Conservation (phyloP, 2,113 vertebrate species). For the Cranoglanis bouderius region DNA sequence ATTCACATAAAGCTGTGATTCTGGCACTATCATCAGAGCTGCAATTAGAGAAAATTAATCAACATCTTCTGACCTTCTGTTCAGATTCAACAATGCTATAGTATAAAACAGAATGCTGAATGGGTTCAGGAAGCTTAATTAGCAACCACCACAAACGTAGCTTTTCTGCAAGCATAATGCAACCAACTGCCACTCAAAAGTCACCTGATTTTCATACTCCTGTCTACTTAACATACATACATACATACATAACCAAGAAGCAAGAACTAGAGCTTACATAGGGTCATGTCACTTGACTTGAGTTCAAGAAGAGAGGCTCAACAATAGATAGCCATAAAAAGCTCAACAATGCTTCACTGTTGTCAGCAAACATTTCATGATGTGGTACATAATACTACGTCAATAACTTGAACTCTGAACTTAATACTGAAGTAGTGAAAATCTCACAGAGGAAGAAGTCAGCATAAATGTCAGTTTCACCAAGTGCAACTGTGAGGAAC, state of each 20-base stretch:
- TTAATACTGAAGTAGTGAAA: not conserved
- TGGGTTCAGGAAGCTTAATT: not conserved
- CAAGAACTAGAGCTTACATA: not conserved
- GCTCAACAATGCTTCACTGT: not conserved
- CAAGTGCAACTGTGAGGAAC: slow-evolving; percentile 13
- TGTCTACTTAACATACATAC: not conserved
- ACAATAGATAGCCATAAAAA: not conserved
- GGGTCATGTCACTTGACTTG: not conserved
- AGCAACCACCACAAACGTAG: not conserved
- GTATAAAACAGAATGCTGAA: not conserved
- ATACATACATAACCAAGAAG: too few relatives aligned
- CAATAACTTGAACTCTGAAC: not conserved
- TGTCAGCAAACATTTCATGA: not conserved
- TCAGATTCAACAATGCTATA: too few relatives aligned
- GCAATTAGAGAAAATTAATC: not conserved
- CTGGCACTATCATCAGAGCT: not conserved
- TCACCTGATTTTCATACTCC: not conserved
- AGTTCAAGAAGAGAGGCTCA: not conserved
- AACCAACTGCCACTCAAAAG: not conserved
- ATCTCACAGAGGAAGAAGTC: not conserved
- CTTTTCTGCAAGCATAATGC: not conserved
- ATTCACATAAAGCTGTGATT: not conserved
- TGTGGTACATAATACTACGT: not conserved
- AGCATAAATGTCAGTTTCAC: not conserved
- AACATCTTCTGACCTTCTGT: not conserved